phyloP scores from a whole-genome alignment of 2,888 invertebrate genomes.

The Pachliopta kotzebuea region DNA sequence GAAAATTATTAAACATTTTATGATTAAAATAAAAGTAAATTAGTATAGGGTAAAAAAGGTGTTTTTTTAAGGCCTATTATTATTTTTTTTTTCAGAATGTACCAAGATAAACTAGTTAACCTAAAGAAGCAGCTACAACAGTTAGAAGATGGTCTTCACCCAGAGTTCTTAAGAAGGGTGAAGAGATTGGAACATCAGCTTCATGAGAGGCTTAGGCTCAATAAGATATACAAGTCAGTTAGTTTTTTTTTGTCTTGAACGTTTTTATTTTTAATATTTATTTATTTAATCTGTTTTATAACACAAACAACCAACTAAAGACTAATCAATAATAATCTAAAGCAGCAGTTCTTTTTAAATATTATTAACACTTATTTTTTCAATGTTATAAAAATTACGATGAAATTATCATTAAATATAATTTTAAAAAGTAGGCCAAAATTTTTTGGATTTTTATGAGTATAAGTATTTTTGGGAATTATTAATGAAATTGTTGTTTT shows the following conservation, averaged over 20 bases:
- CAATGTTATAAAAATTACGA: too few species aligned
- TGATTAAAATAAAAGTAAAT: not conserved
- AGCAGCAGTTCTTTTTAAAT: too few species aligned
- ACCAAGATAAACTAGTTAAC: constrained; percentile 93
- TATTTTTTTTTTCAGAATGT: constrained; percentile 83
- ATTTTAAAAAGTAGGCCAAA: too few species aligned
- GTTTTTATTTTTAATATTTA: not conserved
- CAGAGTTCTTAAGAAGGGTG: constrained; percentile 90
- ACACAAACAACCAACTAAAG: too few species aligned
- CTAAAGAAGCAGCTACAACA: constrained; percentile 95
- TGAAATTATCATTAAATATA: too few species aligned
- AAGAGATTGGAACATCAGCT: constrained; percentile 91
- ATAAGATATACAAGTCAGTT: constrained; percentile 82
- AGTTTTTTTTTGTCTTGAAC: not conserved
- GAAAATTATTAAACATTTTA: not conserved
- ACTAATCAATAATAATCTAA: too few species aligned
- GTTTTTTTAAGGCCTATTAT: not conserved
- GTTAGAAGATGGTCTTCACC: constrained; percentile 91
- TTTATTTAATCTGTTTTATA: not conserved
- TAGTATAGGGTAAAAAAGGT: too few species aligned
- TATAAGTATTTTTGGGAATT: too few species aligned
- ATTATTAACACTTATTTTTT: too few species aligned
- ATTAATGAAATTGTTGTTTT: too few species aligned
- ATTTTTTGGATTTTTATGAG: too few species aligned
- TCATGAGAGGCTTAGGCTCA: constrained; percentile 89